Evolutionary conservation across 2,888 invertebrate genomes (phyloP), one percentile per base, ranked within the genome.

Genomic region (Drosophila birchii): DNA sequence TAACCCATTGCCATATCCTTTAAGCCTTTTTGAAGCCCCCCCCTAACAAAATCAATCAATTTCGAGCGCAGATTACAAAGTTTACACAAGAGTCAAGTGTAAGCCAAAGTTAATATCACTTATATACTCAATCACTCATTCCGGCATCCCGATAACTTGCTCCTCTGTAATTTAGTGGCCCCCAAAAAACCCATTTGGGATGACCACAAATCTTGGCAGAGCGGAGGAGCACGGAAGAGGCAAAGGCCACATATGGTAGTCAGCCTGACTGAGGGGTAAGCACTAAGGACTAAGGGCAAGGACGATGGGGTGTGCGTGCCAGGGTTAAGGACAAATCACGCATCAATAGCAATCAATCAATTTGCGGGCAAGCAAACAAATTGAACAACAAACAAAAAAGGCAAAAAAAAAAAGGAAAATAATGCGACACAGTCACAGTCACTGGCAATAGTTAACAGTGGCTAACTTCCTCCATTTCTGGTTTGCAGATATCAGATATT

Each of bases 341-440:
- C 89, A 78, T 80, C 89, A 82, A 82, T 85, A 73, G 78, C 88
- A 89, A 86, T 86, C 89, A 89, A 86, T 86, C 89, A 86, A 85
- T 89, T 87, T 87, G 76, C 75, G 73, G 76, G 74, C 77, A 72
- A 78, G 59, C 82, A 78, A 77, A 78, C 78, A 70, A 77, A 72
- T 49, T 59, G 66, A 55, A 59, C 59, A 71, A 61, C 49, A 69
- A 66, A 59, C 41, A 58, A 20, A 18, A 12, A 4, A 29, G n/a
- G n/a, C n/a, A 26, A 26, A 26, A 45, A 55, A 44, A 64, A 39
- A 29, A 26, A 9, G 45, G 8, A n/a, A 45, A 29, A 45, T 23
- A 44, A 63, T 45, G 12, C 45, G 51, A 75, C 70, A 47, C 58
- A 43, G 43, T 3, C 43, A 75, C 78, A 71, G 54, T 60, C 73